A percentile compares a stretch with the other conserved stretches of the same genome.
Conservation (phyloP, 2,113 vertebrate genomes). For the Clupea harengus region DNA sequence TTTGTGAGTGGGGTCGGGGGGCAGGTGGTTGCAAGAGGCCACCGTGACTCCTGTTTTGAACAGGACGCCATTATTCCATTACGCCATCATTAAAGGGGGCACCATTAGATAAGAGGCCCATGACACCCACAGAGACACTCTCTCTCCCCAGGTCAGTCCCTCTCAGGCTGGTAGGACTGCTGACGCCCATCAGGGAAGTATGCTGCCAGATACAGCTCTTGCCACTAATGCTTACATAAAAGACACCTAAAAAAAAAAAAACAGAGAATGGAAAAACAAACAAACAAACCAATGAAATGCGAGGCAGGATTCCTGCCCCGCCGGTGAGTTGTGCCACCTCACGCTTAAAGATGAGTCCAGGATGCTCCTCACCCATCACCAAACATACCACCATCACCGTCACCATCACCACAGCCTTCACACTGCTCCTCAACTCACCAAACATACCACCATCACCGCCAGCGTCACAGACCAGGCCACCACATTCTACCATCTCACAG, state of each 20-base stretch:
- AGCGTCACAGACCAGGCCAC: no score
- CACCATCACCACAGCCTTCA: no score
- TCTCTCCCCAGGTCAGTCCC: background rate
- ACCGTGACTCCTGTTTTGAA: constrained; percentile 38
- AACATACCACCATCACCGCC: no score
- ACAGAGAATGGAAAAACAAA: background rate
- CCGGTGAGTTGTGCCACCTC: background rate
- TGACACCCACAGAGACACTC: background rate
- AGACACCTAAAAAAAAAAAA: background rate
- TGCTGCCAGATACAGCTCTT: background rate
- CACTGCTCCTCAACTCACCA: no score
- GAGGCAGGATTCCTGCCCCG: background rate
- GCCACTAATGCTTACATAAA: background rate
- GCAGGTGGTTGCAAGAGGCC: background rate
- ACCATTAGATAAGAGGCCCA: background rate
- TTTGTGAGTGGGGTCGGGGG: background rate
- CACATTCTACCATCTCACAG: no score
- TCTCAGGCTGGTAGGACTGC: background rate
- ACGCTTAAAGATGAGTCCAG: background rate
- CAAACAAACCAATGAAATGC: background rate
- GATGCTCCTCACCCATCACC: background rate
- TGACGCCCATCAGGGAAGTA: background rate
- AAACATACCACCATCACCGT: no score
- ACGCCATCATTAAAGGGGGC: constrained; percentile 48
- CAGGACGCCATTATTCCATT: constrained; percentile 49